phyloP scores from a whole-genome alignment of 2,797 vertebrate genomes.

The Oreochromis grahami region DNA sequence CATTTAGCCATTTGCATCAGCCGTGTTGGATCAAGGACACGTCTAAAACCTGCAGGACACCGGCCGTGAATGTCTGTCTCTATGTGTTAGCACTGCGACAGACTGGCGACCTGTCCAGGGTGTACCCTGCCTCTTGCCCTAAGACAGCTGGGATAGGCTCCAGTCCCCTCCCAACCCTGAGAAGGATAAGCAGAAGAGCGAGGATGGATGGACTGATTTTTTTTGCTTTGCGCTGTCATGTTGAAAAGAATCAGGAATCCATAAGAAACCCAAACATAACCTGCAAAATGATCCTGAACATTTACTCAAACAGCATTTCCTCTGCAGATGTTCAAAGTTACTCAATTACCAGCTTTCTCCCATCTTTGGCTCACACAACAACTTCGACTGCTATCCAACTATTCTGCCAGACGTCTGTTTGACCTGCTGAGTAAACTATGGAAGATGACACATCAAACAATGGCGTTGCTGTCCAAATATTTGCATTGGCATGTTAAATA shows the following conservation, averaged over 20 bases:
- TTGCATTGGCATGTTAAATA: conserved; percentile 7
- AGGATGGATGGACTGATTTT: not conserved
- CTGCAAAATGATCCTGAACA: not conserved
- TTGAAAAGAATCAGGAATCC: not conserved
- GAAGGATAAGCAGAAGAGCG: not conserved
- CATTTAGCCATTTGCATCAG: not conserved
- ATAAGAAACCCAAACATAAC: not conserved
- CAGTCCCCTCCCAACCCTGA: not conserved
- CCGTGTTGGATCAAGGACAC: not conserved
- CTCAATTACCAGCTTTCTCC: not conserved
- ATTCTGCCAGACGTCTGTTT: conserved; percentile 21
- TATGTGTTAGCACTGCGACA: not conserved
- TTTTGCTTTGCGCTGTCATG: not conserved
- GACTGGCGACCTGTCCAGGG: not conserved
- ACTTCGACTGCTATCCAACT: not conserved
- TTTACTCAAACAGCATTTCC: not conserved
- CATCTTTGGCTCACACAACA: conserved; percentile 1
- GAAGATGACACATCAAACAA: conserved; percentile 22
- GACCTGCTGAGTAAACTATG: conserved; percentile 3
- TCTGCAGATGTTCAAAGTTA: not conserved
- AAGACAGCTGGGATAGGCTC: not conserved
- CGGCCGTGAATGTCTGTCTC: not conserved
- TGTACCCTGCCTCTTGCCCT: not conserved
- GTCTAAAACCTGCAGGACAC: not conserved
- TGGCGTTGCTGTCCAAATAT: not conserved